A percentile compares a stretch with the other conserved stretches of the same genome.
Conservation (phyloP, 2,113 vertebrate genomes). For the Suricata suricatta region DNA sequence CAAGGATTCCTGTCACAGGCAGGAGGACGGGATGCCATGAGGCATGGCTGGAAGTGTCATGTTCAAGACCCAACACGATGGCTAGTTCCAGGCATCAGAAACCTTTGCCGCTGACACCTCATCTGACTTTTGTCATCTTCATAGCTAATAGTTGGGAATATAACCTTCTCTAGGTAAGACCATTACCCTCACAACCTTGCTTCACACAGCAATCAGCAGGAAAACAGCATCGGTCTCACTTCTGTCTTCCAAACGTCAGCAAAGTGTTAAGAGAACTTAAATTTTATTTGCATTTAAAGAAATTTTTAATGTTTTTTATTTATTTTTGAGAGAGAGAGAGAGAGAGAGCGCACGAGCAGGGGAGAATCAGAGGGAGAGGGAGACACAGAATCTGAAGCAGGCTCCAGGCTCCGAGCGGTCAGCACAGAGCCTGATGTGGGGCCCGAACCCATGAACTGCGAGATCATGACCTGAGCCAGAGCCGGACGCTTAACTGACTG, state of each 20-base stretch:
- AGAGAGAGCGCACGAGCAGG: too few relatives aligned
- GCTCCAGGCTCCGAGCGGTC: too few relatives aligned
- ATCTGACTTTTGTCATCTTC: not conserved
- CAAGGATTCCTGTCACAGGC: not conserved
- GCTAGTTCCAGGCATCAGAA: not conserved
- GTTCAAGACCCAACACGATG: not conserved
- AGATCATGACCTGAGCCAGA: too few relatives aligned
- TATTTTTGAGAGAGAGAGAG: too few relatives aligned
- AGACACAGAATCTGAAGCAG: too few relatives aligned
- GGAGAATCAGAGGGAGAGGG: too few relatives aligned
- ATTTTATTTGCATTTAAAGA: not conserved
- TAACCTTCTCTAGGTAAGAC: not conserved
- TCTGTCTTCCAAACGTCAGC: not conserved
- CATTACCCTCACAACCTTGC: not conserved
- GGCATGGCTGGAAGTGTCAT: not conserved
- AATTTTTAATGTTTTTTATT: too few relatives aligned
- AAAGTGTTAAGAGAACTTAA: not conserved
- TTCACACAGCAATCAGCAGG: not conserved
- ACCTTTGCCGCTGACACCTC: not conserved
- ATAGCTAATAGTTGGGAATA: not conserved
- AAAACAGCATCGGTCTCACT: not conserved
- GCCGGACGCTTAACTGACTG: too few relatives aligned
- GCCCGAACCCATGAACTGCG: too few relatives aligned
- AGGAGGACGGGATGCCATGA: not conserved
- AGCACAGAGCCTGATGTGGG: too few relatives aligned